phyloP scores from a whole-genome alignment of 2,113 vertebrate species.

The Struthidea cinerea region DNA sequence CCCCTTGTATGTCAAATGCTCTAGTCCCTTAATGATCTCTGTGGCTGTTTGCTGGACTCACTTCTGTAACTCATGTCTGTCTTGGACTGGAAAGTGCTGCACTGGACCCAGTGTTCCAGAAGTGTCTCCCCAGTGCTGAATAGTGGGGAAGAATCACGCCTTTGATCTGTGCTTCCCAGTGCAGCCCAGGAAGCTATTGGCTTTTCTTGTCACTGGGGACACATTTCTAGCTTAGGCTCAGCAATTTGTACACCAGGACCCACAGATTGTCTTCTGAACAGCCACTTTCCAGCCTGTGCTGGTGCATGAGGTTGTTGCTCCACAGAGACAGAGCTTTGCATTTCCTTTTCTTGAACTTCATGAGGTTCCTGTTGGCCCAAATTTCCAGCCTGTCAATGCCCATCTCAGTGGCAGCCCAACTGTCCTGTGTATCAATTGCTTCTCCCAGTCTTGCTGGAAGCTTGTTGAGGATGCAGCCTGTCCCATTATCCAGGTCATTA shows the following conservation, averaged over 20 bases:
- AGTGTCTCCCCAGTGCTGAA: not conserved
- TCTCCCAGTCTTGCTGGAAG: not conserved
- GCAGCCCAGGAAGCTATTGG: not conserved
- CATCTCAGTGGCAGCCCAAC: not conserved
- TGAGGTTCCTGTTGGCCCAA: not conserved
- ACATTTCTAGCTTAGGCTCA: not conserved
- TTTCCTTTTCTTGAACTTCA: not conserved
- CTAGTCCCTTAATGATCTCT: not conserved
- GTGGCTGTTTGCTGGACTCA: not conserved
- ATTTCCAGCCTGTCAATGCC: not conserved
- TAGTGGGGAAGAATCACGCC: not conserved
- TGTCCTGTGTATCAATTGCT: not conserved
- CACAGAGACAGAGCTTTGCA: accelerated
- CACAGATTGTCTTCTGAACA: not conserved
- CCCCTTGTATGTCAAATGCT: not conserved
- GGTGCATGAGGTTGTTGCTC: not conserved
- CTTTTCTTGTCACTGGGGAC: not conserved
- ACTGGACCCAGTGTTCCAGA: not conserved
- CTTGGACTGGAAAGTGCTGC: not conserved
- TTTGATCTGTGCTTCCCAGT: not conserved
- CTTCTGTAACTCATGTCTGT: not conserved
- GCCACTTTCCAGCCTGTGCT: not conserved
- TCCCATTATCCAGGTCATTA: not conserved
- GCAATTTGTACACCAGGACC: not conserved
- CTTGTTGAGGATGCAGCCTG: not conserved